Evolutionary conservation across 23 tunicate genomes (phyloP).

Genomic region (Styela clava): DNA sequence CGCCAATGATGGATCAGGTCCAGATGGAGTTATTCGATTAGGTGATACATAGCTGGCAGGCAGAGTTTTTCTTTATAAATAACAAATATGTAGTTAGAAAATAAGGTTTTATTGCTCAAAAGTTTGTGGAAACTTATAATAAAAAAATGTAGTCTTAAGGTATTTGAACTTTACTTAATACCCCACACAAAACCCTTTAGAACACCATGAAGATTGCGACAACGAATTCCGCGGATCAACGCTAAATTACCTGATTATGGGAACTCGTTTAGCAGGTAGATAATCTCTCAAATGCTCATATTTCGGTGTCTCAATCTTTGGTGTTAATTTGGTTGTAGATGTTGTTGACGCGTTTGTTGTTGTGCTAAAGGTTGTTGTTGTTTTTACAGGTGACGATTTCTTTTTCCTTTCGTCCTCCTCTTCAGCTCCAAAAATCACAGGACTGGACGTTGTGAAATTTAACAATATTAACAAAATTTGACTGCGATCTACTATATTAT

Average conservation of each 20-base stretch:
- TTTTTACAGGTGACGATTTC: background rate
- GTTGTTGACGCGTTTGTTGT: background rate
- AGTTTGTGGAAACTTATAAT: no score
- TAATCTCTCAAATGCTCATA: background rate
- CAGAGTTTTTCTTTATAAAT: background rate
- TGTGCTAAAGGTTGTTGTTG: background rate
- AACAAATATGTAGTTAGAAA: no score
- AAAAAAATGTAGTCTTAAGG: no score
- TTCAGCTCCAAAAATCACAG: background rate
- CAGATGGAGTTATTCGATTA: conserved; percentile 7
- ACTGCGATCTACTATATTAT: no score
- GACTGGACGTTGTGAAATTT: no score
- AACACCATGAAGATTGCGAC: no score
- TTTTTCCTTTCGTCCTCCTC: background rate
- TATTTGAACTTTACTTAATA: no score
- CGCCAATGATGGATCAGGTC: conserved; percentile 12
- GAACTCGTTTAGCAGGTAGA: background rate
- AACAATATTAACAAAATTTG: no score
- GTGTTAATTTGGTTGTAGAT: background rate
- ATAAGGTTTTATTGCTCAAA: no score
- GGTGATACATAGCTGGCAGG: conserved; percentile 9
- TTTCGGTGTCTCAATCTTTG: background rate
- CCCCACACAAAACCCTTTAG: no score
- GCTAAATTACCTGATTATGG: background rate
- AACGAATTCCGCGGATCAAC: no score